Conservation (phyloP, 2,797 vertebrate species). For the Sebastes variabilis region DNA sequence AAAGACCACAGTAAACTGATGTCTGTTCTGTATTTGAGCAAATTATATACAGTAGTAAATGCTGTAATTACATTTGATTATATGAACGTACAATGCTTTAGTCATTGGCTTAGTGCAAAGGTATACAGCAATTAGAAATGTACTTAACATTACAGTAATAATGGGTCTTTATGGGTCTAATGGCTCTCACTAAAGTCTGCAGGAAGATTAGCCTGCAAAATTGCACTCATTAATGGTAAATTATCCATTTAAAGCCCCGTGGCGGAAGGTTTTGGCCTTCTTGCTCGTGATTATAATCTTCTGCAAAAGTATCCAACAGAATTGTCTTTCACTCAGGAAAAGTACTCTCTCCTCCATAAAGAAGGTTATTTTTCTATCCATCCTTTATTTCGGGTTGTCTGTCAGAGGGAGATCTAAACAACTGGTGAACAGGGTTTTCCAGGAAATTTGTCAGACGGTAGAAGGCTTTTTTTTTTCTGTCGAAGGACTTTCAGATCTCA, state of each 20-base stretch:
- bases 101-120: not conserved
- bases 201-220: constrained; percentile 34
- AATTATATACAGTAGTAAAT: not conserved
- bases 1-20: not conserved
- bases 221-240: constrained; percentile 39
- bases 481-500: constrained; percentile 16
- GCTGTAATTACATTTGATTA: constrained; percentile 6
- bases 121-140: constrained; percentile 4
- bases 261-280: not conserved
- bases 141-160: constrained; percentile 17
- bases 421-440: not conserved
- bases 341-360: not conserved
- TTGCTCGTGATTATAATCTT: constrained; percentile 9
- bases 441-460: not conserved
- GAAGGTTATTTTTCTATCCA: not conserved
- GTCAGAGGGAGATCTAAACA: constrained; percentile 12
- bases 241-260: constrained; percentile 19
- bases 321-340: not conserved
- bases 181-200: constrained; percentile 17
- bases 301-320: constrained; percentile 2
- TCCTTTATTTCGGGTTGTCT: not conserved
- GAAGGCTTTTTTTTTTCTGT: not conserved
- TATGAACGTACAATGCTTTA: not conserved
- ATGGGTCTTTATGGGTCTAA: constrained; percentile 8
- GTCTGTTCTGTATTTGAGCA: not conserved